Percentiles rank a stretch among this genome's conserved stretches.
These are phyloP conservation scores for Zaprionus capensis DNA, from an alignment of 1,140 invertebrate genomes.

Conservation along the genomic window DNA sequence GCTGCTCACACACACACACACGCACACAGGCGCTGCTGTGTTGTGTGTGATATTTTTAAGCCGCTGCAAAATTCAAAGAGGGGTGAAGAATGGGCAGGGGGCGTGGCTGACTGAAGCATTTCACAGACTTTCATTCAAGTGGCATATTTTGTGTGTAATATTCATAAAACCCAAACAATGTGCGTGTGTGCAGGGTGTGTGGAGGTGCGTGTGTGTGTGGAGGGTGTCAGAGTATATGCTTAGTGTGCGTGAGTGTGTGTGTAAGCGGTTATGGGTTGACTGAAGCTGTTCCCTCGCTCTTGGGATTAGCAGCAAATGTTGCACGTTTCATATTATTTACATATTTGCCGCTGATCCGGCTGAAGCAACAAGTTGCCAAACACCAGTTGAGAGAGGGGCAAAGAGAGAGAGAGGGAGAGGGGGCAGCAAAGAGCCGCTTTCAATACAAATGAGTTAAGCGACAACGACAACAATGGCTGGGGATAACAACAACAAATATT, in stretches of 20 bases:
- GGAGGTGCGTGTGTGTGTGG: slow-evolving; percentile 4
- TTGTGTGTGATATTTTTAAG: slow-evolving; percentile 38
- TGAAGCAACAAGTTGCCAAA: slow-evolving; percentile 50
- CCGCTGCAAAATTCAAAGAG: slow-evolving; percentile 7
- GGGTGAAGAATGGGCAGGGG: background rate
- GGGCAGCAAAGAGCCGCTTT: slow-evolving; percentile 18
- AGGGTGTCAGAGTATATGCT: background rate
- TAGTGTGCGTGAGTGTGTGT: slow-evolving; percentile 2
- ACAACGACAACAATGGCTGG: slow-evolving; percentile 26
- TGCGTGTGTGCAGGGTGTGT: background rate
- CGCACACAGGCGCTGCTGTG: background rate
- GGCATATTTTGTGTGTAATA: slow-evolving; percentile 56
- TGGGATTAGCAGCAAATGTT: slow-evolving; percentile 57
- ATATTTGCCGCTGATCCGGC: slow-evolving; percentile 45
- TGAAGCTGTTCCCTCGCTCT: slow-evolving; percentile 15
- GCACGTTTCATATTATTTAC: slow-evolving; percentile 56
- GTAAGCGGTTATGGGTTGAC: slow-evolving; percentile 37
- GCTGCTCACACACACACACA: background rate
- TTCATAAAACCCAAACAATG: slow-evolving; percentile 49
- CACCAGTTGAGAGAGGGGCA: slow-evolving; percentile 18
- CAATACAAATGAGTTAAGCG: slow-evolving; percentile 53
- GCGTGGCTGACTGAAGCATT: slow-evolving; percentile 37
- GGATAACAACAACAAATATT: slow-evolving; percentile 31
- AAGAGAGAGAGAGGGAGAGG: background rate
- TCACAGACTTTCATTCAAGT: slow-evolving; percentile 53